phyloP scores from a whole-genome alignment of 2,113 vertebrate genomes.

The Raja brachyura region DNA sequence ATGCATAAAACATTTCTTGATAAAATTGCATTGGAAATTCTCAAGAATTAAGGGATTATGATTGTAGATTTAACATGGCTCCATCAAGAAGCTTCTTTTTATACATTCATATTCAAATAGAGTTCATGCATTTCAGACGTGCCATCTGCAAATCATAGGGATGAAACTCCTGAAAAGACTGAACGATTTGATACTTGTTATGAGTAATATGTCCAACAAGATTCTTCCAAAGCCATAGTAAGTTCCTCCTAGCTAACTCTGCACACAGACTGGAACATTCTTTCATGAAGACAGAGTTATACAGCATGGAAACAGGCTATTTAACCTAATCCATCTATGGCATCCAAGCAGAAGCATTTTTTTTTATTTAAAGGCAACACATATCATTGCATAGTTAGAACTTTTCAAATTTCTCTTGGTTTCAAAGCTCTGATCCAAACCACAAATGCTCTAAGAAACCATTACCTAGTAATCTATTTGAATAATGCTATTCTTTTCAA shows the following conservation, averaged over 20 bases:
- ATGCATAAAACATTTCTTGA: neutral
- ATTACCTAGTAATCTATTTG: too few species aligned
- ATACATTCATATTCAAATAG: neutral
- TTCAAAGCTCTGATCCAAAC: neutral
- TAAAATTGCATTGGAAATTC: neutral
- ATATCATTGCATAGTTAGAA: neutral
- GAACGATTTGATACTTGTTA: neutral
- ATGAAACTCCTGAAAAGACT: neutral
- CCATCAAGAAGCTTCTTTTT: neutral
- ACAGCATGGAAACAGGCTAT: too few species aligned
- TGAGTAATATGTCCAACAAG: neutral
- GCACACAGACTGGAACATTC: too few species aligned
- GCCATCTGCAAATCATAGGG: neutral
- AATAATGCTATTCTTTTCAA: too few species aligned
- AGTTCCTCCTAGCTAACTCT: neutral
- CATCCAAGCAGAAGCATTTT: neutral
- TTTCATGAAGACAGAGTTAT: too few species aligned
- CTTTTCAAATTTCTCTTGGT: neutral
- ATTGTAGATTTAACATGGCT: neutral
- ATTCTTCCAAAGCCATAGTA: neutral
- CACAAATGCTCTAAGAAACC: neutral
- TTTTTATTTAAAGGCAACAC: neutral
- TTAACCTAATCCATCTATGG: too few species aligned
- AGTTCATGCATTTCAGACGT: neutral
- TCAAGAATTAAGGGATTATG: neutral